Evolutionary conservation across 2,797 vertebrate species (phyloP).

Genomic region (Anabacerthia variegaticeps): DNA sequence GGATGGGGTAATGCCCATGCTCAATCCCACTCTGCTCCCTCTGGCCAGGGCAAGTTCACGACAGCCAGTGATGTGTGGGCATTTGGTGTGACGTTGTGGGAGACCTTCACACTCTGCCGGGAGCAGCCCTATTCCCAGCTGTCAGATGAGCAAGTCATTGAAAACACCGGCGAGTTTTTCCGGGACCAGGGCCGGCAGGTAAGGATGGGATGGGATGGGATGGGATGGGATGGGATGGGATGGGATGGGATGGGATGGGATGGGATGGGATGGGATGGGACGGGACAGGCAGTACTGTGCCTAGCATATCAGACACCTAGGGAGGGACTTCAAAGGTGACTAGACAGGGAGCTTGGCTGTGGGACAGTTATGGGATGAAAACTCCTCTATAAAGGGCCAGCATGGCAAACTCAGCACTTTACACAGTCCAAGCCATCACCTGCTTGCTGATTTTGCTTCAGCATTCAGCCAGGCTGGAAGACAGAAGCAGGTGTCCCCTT

Average conservation of each 20-base stretch:
- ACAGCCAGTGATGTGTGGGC: constrained; percentile 98
- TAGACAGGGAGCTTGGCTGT: not conserved
- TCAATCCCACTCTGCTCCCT: not conserved
- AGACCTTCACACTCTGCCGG: constrained; percentile 94
- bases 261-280: rapidly evolving
- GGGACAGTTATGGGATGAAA: not conserved
- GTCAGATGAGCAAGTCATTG: constrained; percentile 97
- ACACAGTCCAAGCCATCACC: not conserved
- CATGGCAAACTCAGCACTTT: not conserved
- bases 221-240: rapidly evolving
- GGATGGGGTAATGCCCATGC: not conserved
- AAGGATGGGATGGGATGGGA: not conserved
- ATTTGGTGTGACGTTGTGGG: constrained; percentile 95
- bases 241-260: rapidly evolving
- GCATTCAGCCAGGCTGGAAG: not conserved
- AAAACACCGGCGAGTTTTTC: constrained; percentile 99
- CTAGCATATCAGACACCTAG: too few relatives aligned
- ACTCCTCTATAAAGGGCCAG: not conserved
- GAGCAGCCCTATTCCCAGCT: constrained; percentile 97
- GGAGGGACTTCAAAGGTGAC: not conserved
- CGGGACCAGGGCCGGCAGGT: constrained; percentile 97
- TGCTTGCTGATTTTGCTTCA: not conserved
- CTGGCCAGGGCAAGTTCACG: constrained; percentile 92
- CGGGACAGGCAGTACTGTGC: rapidly evolving
- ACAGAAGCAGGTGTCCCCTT: not conserved